Percentiles rank a stretch among this genome's conserved stretches.
phyloP scores from a whole-genome alignment of 2,888 invertebrate genomes.

The Sarcophaga rosellei region DNA sequence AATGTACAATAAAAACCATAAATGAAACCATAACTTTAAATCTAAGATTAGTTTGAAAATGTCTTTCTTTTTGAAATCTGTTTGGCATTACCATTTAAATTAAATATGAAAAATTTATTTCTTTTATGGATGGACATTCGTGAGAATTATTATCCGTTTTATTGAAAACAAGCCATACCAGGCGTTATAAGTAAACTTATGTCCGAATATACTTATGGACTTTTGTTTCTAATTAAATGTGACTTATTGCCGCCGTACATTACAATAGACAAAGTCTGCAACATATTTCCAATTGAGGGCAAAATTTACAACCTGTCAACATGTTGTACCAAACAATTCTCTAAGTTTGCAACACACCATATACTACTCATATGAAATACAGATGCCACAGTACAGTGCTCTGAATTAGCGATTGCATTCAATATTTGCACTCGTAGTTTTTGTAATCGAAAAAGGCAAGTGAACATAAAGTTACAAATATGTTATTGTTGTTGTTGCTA shows the following conservation, averaged over 20 bases:
- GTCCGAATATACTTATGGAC: conserved; percentile 22
- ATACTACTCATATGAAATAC: conserved; percentile 6
- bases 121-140: background rate
- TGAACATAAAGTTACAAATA: conserved; percentile 24
- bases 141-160: background rate
- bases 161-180: background rate
- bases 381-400: background rate
- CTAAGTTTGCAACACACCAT: conserved; percentile 14
- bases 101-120: background rate
- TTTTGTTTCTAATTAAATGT: conserved; percentile 38
- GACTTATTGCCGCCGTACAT: conserved; percentile 30
- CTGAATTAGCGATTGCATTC: too few relatives aligned
- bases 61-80: background rate
- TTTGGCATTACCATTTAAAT: background rate
- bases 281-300: conserved; percentile 29
- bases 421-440: background rate
- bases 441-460: conserved; percentile 27
- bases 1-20: too few relatives aligned
- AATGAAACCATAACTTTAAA: background rate
- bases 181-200: background rate
- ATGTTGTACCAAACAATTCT: background rate
- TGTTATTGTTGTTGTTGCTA: background rate
- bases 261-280: background rate
- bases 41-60: background rate
- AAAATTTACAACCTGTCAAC: conserved; percentile 46